Percentiles rank a stretch among this genome's conserved stretches.
Evolutionary conservation across 2,797 vertebrate genomes (phyloP).

Genomic region (Micromesistius poutassou): DNA sequence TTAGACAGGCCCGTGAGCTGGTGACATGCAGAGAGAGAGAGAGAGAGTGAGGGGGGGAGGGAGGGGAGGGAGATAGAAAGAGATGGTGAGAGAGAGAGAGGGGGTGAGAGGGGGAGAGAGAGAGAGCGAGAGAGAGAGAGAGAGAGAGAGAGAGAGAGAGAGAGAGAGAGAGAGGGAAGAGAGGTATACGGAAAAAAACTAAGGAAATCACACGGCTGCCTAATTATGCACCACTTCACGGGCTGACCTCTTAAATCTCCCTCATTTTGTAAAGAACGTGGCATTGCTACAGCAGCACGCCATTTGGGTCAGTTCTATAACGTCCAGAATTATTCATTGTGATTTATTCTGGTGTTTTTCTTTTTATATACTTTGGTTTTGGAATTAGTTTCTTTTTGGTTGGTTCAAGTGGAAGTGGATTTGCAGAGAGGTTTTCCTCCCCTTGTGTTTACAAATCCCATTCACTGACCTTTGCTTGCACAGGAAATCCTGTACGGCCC

Average conservation of each 20-base stretch:
- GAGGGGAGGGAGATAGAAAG: neutral
- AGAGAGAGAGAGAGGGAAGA: neutral
- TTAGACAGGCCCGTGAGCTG: constrained; percentile 49
- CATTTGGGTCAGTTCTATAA: neutral
- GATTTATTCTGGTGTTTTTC: neutral
- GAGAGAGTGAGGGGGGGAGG: constrained; percentile 1
- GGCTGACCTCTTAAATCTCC: neutral
- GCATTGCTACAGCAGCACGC: neutral
- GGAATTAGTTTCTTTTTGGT: too few species aligned
- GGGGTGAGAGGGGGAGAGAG: neutral
- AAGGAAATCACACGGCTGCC: neutral
- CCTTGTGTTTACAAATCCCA: constrained; percentile 70
- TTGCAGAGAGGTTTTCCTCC: constrained; percentile 38
- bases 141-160: neutral
- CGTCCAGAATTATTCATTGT: neutral
- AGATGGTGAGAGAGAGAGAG: neutral
- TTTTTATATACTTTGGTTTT: neutral
- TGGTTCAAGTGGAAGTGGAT: neutral
- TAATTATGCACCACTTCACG: neutral
- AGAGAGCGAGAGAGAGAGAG: neutral
- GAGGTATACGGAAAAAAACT: neutral
- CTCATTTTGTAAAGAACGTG: constrained; percentile 5
- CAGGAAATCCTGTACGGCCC: constrained; percentile 75
- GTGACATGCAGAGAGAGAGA: constrained; percentile 6
- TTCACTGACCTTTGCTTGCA: constrained; percentile 74